Percentiles rank a stretch among this genome's conserved stretches.
Evolutionary conservation across 1,140 invertebrate genomes (phyloP).

Genomic region (Penaeus indicus): DNA sequence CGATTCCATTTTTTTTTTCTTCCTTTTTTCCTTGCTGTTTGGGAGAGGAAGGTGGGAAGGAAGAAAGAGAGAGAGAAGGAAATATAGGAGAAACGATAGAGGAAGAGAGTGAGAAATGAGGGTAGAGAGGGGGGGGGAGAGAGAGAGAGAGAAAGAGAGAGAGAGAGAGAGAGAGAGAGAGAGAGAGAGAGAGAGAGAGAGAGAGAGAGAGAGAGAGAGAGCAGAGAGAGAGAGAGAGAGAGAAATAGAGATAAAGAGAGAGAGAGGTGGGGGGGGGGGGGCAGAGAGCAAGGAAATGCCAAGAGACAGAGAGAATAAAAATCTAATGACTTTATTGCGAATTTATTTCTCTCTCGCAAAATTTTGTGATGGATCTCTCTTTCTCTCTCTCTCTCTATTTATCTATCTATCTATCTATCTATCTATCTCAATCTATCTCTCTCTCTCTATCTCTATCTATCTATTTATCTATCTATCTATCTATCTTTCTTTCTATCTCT

Average conservation of each 20-base stretch:
- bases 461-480: background rate
- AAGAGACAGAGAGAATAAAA: too few species aligned
- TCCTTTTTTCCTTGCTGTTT: background rate
- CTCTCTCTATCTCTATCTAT: background rate
- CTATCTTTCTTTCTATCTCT: slow-evolving; percentile 17
- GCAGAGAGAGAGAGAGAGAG: too few species aligned
- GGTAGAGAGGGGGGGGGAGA: background rate
- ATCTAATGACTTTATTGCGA: too few species aligned
- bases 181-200: background rate
- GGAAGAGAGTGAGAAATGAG: background rate
- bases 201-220: background rate
- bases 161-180: background rate
- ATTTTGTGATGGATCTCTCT: background rate
- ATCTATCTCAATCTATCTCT: background rate
- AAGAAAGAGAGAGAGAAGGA: background rate
- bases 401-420: background rate
- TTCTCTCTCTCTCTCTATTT: slow-evolving; percentile 2
- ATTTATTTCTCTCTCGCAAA: too few species aligned
- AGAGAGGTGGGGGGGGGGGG: too few species aligned
- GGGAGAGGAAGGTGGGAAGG: background rate
- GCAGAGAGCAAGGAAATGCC: too few species aligned
- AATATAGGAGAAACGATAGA: background rate
- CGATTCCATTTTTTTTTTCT: background rate
- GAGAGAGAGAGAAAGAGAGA: slow-evolving; percentile 23
- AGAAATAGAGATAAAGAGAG: too few species aligned